These are phyloP conservation scores for Trachelus troglodyta DNA, from an alignment of 2,888 invertebrate genomes.

Conservation along the genomic window DNA sequence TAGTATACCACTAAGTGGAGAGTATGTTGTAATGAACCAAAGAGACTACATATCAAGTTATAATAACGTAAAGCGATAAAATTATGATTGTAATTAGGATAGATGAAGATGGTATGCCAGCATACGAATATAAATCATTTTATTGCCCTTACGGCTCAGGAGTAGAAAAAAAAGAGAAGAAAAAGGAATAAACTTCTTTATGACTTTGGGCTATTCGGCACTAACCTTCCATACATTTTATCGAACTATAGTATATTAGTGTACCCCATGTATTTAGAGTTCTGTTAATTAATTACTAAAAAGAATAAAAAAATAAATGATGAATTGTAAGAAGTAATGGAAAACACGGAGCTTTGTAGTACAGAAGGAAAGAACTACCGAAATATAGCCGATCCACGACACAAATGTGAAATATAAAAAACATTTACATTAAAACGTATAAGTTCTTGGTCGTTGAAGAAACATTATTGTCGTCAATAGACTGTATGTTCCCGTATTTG, in stretches of 20 bases:
- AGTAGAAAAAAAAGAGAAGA: slow-evolving; percentile 14
- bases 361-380: background rate
- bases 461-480: background rate
- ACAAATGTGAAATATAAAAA: background rate
- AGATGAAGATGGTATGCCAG: background rate
- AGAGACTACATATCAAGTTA: background rate
- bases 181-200: slow-evolving; percentile 21
- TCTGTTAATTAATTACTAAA: slow-evolving; percentile 20
- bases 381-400: background rate
- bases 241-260: slow-evolving; percentile 11
- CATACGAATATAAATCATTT: slow-evolving; percentile 33
- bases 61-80: background rate
- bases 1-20: background rate
- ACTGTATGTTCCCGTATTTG: background rate
- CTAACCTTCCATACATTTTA: slow-evolving; percentile 17
- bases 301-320: background rate
- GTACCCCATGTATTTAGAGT: slow-evolving; percentile 27
- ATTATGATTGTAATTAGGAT: background rate
- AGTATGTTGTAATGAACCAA: background rate
- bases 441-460: background rate
- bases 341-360: background rate
- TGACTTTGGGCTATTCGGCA: slow-evolving; percentile 39
- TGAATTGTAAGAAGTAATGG: background rate
- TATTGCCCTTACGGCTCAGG: slow-evolving; percentile 24
- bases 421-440: background rate